phyloP scores from a whole-genome alignment of 2,797 vertebrate species.

The Pangasius larnaudii region DNA sequence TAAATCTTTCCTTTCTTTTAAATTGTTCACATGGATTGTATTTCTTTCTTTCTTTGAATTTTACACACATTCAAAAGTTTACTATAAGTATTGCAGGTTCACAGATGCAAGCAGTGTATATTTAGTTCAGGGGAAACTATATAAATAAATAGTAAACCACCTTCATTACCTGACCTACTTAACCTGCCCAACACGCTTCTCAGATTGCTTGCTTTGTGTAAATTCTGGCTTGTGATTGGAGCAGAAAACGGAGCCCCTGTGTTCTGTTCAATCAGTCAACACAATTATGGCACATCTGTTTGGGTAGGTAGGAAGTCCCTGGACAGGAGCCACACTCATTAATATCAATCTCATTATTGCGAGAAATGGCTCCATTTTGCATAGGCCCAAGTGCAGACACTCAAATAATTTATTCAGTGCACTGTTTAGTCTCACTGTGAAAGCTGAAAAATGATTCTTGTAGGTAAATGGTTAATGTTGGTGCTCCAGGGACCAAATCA shows the following conservation, averaged over 20 bases:
- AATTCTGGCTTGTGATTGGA: slow-evolving; percentile 26
- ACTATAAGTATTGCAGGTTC: not conserved
- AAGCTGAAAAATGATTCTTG: slow-evolving; percentile 35
- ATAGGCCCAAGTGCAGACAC: slow-evolving; percentile 34
- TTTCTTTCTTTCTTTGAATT: not conserved
- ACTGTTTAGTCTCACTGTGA: slow-evolving; percentile 39
- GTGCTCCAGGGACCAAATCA: slow-evolving; percentile 30
- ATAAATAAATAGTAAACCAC: not conserved
- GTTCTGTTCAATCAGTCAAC: slow-evolving; percentile 54
- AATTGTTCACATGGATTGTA: not conserved
- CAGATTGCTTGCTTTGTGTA: slow-evolving; percentile 13
- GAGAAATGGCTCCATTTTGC: slow-evolving; percentile 45
- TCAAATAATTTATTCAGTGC: slow-evolving; percentile 39
- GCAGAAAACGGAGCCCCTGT: slow-evolving; percentile 1
- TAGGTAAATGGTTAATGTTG: slow-evolving; percentile 45
- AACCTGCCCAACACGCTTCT: not conserved
- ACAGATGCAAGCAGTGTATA: not conserved
- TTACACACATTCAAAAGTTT: not conserved
- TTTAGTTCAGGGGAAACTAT: not conserved
- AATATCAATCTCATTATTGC: slow-evolving; percentile 58
- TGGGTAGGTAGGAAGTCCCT: slow-evolving; percentile 53
- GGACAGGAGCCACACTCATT: slow-evolving; percentile 50
- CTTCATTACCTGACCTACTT: not conserved
- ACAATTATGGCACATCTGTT: slow-evolving; percentile 57
- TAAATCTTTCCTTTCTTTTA: not conserved